These are phyloP conservation scores for Hirundichthys speculiger DNA, from an alignment of 2,113 vertebrate genomes.

Conservation along the genomic window DNA sequence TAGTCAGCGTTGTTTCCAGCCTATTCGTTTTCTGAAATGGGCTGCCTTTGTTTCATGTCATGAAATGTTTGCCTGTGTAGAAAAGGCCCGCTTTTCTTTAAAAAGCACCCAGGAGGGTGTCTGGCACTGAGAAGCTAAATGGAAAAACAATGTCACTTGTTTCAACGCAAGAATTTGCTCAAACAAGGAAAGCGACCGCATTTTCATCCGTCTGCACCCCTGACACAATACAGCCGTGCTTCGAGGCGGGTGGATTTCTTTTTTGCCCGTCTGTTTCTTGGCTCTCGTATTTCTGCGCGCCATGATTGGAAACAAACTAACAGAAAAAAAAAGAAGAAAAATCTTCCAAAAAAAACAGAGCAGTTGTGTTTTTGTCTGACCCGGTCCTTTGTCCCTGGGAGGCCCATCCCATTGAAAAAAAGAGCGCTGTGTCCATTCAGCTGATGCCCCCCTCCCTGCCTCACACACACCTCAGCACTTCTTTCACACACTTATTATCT, in stretches of 20 bases:
- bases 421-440: constrained; percentile 66
- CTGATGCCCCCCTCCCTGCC: constrained; percentile 25
- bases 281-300: constrained; percentile 16
- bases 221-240: constrained; percentile 54
- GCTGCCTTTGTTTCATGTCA: constrained; percentile 51
- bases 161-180: constrained; percentile 48
- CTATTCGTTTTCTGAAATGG: background rate
- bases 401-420: constrained; percentile 65
- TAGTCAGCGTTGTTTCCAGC: no score
- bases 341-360: constrained; percentile 53
- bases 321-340: constrained; percentile 50
- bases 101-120: constrained; percentile 3
- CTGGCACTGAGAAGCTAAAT: constrained; percentile 57
- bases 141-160: constrained; percentile 57
- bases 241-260: constrained; percentile 48
- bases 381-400: constrained; percentile 75
- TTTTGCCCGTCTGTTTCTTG: constrained; percentile 1
- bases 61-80: constrained; percentile 59
- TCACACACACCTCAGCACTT: constrained; percentile 69
- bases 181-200: constrained; percentile 18
- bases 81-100: constrained; percentile 58
- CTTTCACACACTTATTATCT: constrained; percentile 80
- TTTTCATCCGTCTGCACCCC: constrained; percentile 46
- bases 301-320: constrained; percentile 60
- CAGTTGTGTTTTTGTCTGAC: constrained; percentile 75